These are phyloP conservation scores for Chrysina gloriosa DNA, from an alignment of 2,888 invertebrate genomes.

Conservation along the genomic window DNA sequence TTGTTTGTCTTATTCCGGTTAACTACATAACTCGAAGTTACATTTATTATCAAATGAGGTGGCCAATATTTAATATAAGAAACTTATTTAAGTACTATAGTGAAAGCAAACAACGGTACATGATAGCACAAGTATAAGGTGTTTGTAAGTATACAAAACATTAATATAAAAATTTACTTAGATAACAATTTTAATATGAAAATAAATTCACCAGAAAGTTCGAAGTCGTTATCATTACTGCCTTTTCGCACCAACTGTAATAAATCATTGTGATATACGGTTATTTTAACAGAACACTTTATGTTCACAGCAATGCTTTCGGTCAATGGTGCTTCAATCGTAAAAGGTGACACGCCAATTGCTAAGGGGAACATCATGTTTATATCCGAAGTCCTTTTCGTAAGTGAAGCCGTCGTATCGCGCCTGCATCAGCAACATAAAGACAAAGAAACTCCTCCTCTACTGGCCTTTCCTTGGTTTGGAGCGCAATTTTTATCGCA, in stretches of 20 bases:
- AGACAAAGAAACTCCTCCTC: conserved; percentile 75
- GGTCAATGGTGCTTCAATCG: conserved; percentile 71
- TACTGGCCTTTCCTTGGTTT: conserved; percentile 74
- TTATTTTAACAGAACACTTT: conserved; percentile 15
- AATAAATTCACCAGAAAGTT: neutral
- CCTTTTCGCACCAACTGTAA: neutral
- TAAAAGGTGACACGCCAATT: conserved; percentile 71
- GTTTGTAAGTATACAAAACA: no score
- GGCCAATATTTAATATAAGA: no score
- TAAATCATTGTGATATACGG: conserved; percentile 25
- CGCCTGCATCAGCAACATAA: conserved; percentile 73
- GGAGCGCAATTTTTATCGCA: conserved; percentile 74
- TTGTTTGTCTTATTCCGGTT: no score
- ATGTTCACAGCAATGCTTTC: conserved; percentile 65
- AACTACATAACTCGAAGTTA: no score
- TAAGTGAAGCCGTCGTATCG: conserved; percentile 72
- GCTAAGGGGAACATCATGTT: conserved; percentile 73
- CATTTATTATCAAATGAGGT: no score
- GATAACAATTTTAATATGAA: no score
- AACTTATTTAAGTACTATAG: no score
- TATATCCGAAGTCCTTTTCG: conserved; percentile 73
- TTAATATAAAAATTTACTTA: no score
- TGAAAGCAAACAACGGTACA: no score
- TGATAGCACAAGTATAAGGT: no score
- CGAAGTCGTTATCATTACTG: neutral